phyloP scores from a whole-genome alignment of 2,888 invertebrate species.

The Spilarctia lutea region DNA sequence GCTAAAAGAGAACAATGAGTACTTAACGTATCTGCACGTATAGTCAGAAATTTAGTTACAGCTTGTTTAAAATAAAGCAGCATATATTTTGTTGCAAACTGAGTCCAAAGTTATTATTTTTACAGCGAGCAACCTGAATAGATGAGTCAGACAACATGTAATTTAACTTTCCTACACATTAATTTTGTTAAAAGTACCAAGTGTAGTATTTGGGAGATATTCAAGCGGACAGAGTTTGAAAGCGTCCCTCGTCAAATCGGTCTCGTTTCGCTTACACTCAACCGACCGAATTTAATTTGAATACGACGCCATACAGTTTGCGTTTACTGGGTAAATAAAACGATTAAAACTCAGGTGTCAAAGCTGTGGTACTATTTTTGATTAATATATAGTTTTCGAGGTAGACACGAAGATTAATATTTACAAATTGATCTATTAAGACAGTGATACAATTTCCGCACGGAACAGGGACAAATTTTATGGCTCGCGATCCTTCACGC shows the following conservation, averaged over 20 bases:
- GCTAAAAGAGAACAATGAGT: background rate
- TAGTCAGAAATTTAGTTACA: background rate
- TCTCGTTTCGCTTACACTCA: constrained; percentile 38
- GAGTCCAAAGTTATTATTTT: constrained; percentile 13
- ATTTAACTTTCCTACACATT: constrained; percentile 49
- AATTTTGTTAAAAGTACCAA: constrained; percentile 50
- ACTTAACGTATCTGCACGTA: background rate
- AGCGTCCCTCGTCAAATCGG: constrained; percentile 56
- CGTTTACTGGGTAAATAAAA: constrained; percentile 35
- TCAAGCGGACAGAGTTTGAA: constrained; percentile 38
- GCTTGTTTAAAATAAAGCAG: background rate
- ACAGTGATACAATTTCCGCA: constrained; percentile 49
- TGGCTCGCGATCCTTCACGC: constrained; percentile 33
- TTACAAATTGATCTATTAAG: constrained; percentile 55
- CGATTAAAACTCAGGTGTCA: constrained; percentile 40
- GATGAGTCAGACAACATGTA: constrained; percentile 38
- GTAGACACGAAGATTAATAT: constrained; percentile 47
- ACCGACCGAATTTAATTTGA: constrained; percentile 58
- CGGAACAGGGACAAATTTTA: constrained; percentile 50
- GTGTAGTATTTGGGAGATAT: constrained; percentile 52
- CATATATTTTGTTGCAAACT: constrained; percentile 1
- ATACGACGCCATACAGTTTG: constrained; percentile 31
- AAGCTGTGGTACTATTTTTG: constrained; percentile 34
- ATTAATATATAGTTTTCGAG: constrained; percentile 48
- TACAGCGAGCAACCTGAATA: constrained; percentile 17